Evolutionary conservation across 2,113 vertebrate genomes (phyloP), one percentile per base, ranked within the genome.

Genomic region (Cariama cristata): DNA sequence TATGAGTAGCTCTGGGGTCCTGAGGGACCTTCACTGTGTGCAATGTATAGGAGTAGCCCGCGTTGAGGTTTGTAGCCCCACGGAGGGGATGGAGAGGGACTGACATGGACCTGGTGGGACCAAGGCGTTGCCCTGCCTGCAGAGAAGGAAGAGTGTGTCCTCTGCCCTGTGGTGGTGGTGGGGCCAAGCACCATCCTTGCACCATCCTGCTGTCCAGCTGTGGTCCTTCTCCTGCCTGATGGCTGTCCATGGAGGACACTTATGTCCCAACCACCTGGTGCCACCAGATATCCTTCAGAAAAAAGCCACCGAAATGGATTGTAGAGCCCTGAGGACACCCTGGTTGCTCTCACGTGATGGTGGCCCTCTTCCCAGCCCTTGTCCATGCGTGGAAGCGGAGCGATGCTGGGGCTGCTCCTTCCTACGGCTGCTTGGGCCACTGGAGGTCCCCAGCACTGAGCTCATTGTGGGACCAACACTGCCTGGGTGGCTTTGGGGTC

Each of bases 1-100:
- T 97, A 97, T 97, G 86, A 95, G 33, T 97, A 87, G 88, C 26
- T 88, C 86, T 45, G 68, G 76, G 88, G 94, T 97, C 94, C 91
- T 12, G 62, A 94, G 77, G 73, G 93, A 53, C 94, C 91, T 59
- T 33, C 32, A n/a, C 62, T 42, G 49, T 94, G 96, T 97, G 97
- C 97, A 97, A 97, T 97, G 95, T 87, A 4, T 52, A 76, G 71
- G 80, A 94, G 69, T 55, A 94, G 91, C 81, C 77, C 28, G 22
- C 0, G 21, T 8, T 79, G 86, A 55, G 76, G 81, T n/a, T 59
- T 10, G 44, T 27, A 66, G 67, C 87, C 80, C 42, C 72, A 2
- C 0, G 2, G 24, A 4, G 67, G 73, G 69, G 74, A 32, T 73
- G 60, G 35, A 89, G 71, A n/a, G 90, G 62, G 73, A 93, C 90